Evolutionary conservation across 2,113 vertebrate species (phyloP).

Genomic region (Forbesichthys agassizii): DNA sequence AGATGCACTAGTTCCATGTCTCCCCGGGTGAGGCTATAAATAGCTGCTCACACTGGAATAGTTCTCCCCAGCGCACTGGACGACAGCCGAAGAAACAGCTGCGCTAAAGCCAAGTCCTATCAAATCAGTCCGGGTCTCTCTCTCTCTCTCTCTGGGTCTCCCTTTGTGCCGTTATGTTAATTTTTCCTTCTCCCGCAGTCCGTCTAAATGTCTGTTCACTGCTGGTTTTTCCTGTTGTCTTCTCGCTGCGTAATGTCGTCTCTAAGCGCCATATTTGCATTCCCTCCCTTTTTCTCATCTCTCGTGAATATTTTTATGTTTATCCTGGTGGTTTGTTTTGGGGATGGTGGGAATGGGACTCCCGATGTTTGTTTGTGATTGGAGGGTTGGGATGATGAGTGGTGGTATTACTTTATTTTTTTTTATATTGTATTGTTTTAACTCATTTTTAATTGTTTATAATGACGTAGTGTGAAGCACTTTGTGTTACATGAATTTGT

Average conservation of each 20-base stretch:
- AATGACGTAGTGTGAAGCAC: too few species aligned
- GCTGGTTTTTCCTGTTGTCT: slow-evolving; percentile 22
- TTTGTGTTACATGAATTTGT: too few species aligned
- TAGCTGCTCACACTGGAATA: slow-evolving; percentile 71
- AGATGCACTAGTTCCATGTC: slow-evolving; percentile 65
- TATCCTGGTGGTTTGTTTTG: too few species aligned
- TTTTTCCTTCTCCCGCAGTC: slow-evolving; percentile 21
- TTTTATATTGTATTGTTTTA: too few species aligned
- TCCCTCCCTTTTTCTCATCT: slow-evolving; percentile 12
- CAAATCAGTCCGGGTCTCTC: slow-evolving; percentile 59
- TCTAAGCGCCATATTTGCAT: background rate
- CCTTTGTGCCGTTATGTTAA: slow-evolving; percentile 7
- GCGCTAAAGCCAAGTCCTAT: slow-evolving; percentile 74
- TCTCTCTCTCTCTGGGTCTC: slow-evolving; percentile 20
- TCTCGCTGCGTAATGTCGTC: slow-evolving; percentile 21
- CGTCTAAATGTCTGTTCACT: background rate
- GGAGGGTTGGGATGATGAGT: too few species aligned
- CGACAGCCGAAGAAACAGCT: slow-evolving; percentile 77
- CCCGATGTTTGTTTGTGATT: too few species aligned
- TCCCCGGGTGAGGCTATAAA: slow-evolving; percentile 74
- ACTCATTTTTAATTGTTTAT: too few species aligned
- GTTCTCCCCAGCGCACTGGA: slow-evolving; percentile 74
- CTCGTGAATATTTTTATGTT: slow-evolving; percentile 8
- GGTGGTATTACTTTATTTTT: too few species aligned
- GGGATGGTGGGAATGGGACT: too few species aligned